These are phyloP conservation scores for Chroicocephalus ridibundus DNA, from an alignment of 2,113 vertebrate species.

Conservation along the genomic window DNA sequence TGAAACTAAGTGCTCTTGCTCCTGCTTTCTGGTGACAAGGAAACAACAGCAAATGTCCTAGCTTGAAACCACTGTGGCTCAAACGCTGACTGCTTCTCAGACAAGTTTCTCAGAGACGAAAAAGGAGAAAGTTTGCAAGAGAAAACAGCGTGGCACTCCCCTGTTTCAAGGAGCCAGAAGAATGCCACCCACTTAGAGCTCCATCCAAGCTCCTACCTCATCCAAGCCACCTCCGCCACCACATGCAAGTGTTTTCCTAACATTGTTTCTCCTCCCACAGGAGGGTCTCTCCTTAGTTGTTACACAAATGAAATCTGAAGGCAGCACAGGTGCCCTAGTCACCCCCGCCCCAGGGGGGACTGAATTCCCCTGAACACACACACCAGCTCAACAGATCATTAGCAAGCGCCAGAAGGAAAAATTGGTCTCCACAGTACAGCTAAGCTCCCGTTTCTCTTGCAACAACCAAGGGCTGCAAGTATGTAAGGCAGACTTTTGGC, in stretches of 20 bases:
- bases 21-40: not conserved
- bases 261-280: rapidly evolving
- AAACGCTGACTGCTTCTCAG: rapidly evolving
- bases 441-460: rapidly evolving
- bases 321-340: not conserved
- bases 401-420: not conserved
- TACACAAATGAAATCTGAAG: not conserved
- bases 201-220: not conserved
- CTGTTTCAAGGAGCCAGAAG: not conserved
- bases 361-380: not conserved
- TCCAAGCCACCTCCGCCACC: not conserved
- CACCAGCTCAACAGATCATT: not conserved
- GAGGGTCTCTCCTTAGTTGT: not conserved
- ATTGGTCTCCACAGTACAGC: rapidly evolving
- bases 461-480: not conserved
- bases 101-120: not conserved
- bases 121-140: not conserved
- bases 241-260: not conserved
- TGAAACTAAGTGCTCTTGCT: rapidly evolving
- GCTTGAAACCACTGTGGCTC: not conserved
- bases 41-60: not conserved
- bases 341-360: not conserved
- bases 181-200: not conserved
- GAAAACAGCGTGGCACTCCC: rapidly evolving
- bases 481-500: rapidly evolving